Base-by-base conservation (phyloP, 53 echinoderm and acorn worm species). In the Echinometra lucunter region DNA sequence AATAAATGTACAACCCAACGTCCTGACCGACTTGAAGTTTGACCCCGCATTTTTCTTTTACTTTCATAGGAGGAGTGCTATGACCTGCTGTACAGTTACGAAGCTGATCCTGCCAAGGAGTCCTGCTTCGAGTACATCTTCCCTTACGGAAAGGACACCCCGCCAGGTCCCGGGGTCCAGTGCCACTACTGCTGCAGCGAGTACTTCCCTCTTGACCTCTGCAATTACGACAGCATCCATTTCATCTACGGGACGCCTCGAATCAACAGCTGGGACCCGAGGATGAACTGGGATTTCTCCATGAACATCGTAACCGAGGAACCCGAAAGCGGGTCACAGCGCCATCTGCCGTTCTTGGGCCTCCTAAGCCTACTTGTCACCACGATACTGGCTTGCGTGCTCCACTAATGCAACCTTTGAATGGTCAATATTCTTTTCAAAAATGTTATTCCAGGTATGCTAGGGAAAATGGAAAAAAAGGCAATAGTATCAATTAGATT, bases 231-330 rank as follows among this genome's bases (percentile, higher is more conserved):
- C 55, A 75, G 57, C 44, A 37, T 81, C 85, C 85, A 90, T 28
- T 60, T 94, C 13, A 63, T 82, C 28, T 69, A 89, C 19, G 66
- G 94, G 58, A 30, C 95, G 45, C 97, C 96, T n/a, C 66, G 44
- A 11, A 90, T 94, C 89, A 98, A 98, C 95, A 92, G 93, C 87
- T 98, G 98, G 98, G 96, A 98, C 90, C 96, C 97, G 19, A 89
- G 92, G 16, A 96, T 96, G 96, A 94, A 94, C 56, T 96, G 96
- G 96, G 96, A 96, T 82, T 57, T 83, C 25, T 27, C 82, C 47
- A 80, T 94, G 91, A 85, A 94, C 45, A 35, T 55, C 21, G 91
- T 42, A 18, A 83, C 85, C 0, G 74, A 74, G 2, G 66, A 42
- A 57, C 93, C 94, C 2, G 85, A 82, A 58, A 82, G 94, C 32